Percentiles rank a stretch among this genome's conserved stretches.
Conservation (phyloP, 2,797 vertebrate genomes). For the Rhinichthys osculus region DNA sequence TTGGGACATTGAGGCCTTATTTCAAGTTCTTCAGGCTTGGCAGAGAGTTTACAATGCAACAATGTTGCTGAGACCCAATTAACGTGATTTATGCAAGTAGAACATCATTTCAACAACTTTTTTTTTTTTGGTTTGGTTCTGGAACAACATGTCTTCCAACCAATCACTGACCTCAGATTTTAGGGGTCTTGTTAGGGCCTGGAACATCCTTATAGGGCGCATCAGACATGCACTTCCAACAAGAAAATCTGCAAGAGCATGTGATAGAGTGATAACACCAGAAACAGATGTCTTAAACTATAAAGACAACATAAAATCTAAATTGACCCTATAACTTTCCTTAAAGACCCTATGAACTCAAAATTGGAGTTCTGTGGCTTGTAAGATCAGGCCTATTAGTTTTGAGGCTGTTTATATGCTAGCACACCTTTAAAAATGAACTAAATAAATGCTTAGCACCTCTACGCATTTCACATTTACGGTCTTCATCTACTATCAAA, state of each 20-base stretch:
- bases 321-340: neutral
- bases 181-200: neutral
- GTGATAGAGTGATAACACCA: neutral
- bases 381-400: neutral
- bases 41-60: no score
- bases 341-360: constrained; percentile 21
- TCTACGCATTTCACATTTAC: neutral
- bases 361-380: neutral
- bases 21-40: neutral
- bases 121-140: neutral
- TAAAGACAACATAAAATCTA: constrained; percentile 25
- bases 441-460: constrained; percentile 10
- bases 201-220: neutral
- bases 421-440: neutral
- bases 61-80: neutral
- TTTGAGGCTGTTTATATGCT: neutral
- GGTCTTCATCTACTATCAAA: neutral
- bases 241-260: neutral
- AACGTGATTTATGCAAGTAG: neutral
- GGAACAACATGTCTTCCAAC: neutral
- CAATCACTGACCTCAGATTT: neutral
- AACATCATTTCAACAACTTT: neutral
- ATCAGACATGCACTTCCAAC: neutral
- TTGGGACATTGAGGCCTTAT: neutral
- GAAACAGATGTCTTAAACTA: constrained; percentile 3